These are phyloP conservation scores for Oithona nana DNA, from an alignment of 2,888 invertebrate genomes.

Conservation along the genomic window DNA sequence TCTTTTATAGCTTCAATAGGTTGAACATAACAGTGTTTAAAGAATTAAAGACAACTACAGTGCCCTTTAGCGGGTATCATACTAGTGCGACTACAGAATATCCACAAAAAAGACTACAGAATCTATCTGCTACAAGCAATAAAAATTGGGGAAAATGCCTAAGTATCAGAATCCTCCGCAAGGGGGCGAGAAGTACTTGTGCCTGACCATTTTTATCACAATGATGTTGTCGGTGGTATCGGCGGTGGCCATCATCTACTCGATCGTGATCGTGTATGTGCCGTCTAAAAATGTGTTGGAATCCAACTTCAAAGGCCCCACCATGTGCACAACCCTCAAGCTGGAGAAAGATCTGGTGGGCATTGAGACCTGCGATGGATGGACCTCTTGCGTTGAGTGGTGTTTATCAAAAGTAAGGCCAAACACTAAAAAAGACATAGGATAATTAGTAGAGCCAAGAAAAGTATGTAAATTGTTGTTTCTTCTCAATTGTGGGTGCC, in stretches of 20 bases:
- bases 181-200: conserved; percentile 15
- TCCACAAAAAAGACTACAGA: too few relatives aligned
- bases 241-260: conserved; percentile 67
- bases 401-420: conserved; percentile 66
- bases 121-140: too few relatives aligned
- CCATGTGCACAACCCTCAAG: conserved; percentile 60
- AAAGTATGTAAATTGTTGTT: too few relatives aligned
- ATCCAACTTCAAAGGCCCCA: conserved; percentile 63
- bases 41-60: too few relatives aligned
- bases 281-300: conserved; percentile 65
- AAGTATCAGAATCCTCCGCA: conserved; percentile 15
- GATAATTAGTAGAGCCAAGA: too few relatives aligned
- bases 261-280: conserved; percentile 77
- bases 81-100: too few relatives aligned
- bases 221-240: conserved; percentile 45
- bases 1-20: too few relatives aligned
- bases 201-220: conserved; percentile 12
- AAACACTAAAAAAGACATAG: too few relatives aligned
- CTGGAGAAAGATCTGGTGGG: conserved; percentile 43
- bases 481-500: too few relatives aligned
- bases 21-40: too few relatives aligned
- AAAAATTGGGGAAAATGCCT: too few relatives aligned
- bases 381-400: conserved; percentile 85
- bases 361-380: conserved; percentile 25
- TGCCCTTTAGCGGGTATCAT: too few relatives aligned